Evolutionary conservation across 2,113 vertebrate species (phyloP), one percentile per base, ranked within the genome.

Genomic region (Lepidiolamprologus cunningtoni): DNA sequence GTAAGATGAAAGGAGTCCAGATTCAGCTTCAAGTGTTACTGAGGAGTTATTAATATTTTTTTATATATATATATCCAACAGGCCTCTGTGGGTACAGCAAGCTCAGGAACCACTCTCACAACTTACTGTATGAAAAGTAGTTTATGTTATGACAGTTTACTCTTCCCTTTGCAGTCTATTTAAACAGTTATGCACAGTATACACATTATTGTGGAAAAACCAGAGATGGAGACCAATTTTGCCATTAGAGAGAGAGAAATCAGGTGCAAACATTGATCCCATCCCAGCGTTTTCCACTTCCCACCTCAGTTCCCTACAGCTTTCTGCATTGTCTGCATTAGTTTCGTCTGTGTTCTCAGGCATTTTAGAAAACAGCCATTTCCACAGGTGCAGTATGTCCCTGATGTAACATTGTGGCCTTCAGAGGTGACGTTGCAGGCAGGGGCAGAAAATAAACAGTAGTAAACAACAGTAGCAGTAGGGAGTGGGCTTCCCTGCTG

Each of bases 391-490:
- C 73, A 31, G 82, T 55, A 16, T 47, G 82, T 90, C 87, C 79
- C 81, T 14, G 28, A 5, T 1, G 73, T 8, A 79, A 73, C 84
- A 86, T 78, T 81, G 71, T 23, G 88, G 87, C 88, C 86, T 87
- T 87, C 26, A 50, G 79, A 91, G 92, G 93, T 89, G 90, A 94
- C 87, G 87, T 33, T n/a, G 52, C n/a, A 76, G 89, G 80, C 84
- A 66, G 86, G 78, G 66, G 19, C 87, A 89, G 82, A 94, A 87
- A 79, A 86, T 91, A 95, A 95, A 94, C 94, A 94, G 93, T 52
- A 88, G 94, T 95, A 94, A 96, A 96, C 93, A 95, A 91, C 91
- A 91, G 93, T 78, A 89, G 87, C 93, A 58, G 86, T 55, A 66
- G 94, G 94, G 94, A 90, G 80, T 16, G 68, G 79, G 88, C 71